phyloP scores from a whole-genome alignment of 2,888 invertebrate genomes.

The Blastobasis lacticolella region DNA sequence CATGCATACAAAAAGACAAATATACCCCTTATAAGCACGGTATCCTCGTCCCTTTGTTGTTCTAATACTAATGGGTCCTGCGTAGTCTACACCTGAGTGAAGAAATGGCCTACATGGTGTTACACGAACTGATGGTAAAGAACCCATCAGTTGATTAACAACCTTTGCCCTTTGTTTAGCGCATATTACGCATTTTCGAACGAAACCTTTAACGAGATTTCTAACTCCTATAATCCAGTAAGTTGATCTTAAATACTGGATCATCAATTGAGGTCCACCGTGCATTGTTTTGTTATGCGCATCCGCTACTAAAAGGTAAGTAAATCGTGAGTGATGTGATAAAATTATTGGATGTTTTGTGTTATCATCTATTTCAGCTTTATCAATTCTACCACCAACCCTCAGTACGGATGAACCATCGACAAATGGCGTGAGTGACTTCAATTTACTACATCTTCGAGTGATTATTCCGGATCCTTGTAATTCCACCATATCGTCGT shows the following conservation, averaged over 20 bases:
- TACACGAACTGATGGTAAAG: conserved; percentile 1
- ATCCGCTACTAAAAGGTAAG: background rate
- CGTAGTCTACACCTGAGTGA: conserved; percentile 5
- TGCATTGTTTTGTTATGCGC: background rate
- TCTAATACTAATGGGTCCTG: conserved; percentile 4
- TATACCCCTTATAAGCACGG: conserved; percentile 5
- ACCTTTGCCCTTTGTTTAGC: background rate
- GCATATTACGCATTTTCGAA: background rate
- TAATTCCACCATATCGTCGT: too few relatives aligned
- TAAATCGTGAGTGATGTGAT: background rate
- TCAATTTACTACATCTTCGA: too few relatives aligned
- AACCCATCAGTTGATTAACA: conserved; percentile 5
- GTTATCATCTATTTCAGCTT: background rate
- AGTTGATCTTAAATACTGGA: background rate
- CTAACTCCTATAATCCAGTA: background rate
- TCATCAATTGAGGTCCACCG: background rate
- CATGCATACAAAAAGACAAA: conserved; percentile 5
- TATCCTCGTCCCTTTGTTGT: conserved; percentile 6
- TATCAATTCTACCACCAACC: background rate
- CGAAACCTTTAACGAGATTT: background rate
- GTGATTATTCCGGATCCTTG: too few relatives aligned
- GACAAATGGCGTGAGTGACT: too few relatives aligned
- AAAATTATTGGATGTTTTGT: background rate
- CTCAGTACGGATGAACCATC: background rate
- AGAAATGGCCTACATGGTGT: conserved; percentile 3